These are phyloP conservation scores for Colletes gigas DNA, from an alignment of 1,140 invertebrate genomes.

Conservation along the genomic window DNA sequence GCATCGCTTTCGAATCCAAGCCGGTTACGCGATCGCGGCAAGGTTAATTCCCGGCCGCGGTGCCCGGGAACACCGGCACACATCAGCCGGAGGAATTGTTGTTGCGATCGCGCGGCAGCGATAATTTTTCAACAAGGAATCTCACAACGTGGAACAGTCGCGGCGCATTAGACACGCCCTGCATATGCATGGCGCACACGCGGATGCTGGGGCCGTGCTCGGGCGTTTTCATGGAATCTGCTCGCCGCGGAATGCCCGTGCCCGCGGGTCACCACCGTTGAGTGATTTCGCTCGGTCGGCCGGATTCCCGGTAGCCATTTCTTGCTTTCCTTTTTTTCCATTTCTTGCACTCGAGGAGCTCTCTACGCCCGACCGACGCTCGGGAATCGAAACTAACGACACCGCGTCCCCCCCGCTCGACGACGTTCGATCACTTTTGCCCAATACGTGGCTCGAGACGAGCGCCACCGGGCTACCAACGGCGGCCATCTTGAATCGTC, in stretches of 20 bases:
- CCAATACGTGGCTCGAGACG: no score
- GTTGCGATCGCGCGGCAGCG: conserved; percentile 11
- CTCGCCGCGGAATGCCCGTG: conserved; percentile 20
- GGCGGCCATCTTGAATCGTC: no score
- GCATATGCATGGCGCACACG: conserved; percentile 37
- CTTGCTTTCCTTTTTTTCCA: background rate
- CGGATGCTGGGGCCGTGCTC: conserved; percentile 13
- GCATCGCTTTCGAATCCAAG: background rate
- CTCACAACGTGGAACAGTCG: conserved; percentile 27
- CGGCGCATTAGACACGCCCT: conserved; percentile 34
- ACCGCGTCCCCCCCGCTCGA: no score
- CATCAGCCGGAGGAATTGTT: conserved; percentile 5
- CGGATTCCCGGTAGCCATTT: conserved; percentile 23
- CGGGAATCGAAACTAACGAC: no score
- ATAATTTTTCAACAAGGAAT: conserved; percentile 30
- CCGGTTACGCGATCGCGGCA: conserved; percentile 18
- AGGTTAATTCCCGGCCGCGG: conserved; percentile 25
- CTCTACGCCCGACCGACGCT: no score
- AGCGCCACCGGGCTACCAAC: no score
- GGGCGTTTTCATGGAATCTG: conserved; percentile 40
- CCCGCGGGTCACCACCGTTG: conserved; percentile 41
- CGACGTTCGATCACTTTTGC: no score
- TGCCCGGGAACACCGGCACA: no score
- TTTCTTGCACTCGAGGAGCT: background rate
- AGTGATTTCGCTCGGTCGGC: conserved; percentile 36